Evolutionary conservation across 2,888 invertebrate species (phyloP).

Genomic region (Sipha maydis): DNA sequence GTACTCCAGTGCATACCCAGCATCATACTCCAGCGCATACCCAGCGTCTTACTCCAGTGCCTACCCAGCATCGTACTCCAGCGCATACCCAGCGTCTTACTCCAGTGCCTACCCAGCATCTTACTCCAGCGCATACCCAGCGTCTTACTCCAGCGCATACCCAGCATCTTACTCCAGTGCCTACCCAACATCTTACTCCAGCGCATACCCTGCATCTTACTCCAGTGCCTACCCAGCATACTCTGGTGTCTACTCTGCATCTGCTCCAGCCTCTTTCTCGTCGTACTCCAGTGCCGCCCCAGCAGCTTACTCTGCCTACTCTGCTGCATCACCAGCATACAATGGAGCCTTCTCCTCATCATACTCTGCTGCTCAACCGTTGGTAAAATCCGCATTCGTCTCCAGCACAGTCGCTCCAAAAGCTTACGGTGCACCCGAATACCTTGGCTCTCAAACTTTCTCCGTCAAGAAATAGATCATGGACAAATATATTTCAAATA

Average conservation of each 20-base stretch:
- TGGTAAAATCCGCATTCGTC: constrained; percentile 15
- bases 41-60: not conserved
- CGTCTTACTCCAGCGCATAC: constrained; percentile 24
- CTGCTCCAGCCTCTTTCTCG: not conserved
- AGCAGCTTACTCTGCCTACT: not conserved
- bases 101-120: not conserved
- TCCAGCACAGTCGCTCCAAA: constrained; percentile 10
- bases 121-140: not conserved
- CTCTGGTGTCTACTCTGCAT: not conserved
- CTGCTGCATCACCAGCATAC: constrained; percentile 4
- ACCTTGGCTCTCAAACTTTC: constrained; percentile 48
- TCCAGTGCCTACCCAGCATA: not conserved
- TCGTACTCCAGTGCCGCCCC: not conserved
- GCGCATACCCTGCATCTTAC: not conserved
- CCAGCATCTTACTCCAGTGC: constrained; percentile 15
- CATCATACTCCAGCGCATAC: not conserved
- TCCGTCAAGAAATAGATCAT: constrained; percentile 41
- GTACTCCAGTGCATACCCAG: not conserved
- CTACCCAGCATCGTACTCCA: not conserved
- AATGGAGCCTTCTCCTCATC: not conserved
- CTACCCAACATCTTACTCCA: constrained; percentile 12
- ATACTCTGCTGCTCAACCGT: constrained; percentile 4
- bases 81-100: not conserved
- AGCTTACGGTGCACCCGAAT: constrained; percentile 29
- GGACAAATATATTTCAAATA: not conserved